These are phyloP conservation scores for Resseliella maxima DNA, from an alignment of 2,888 invertebrate species.

Conservation along the genomic window DNA sequence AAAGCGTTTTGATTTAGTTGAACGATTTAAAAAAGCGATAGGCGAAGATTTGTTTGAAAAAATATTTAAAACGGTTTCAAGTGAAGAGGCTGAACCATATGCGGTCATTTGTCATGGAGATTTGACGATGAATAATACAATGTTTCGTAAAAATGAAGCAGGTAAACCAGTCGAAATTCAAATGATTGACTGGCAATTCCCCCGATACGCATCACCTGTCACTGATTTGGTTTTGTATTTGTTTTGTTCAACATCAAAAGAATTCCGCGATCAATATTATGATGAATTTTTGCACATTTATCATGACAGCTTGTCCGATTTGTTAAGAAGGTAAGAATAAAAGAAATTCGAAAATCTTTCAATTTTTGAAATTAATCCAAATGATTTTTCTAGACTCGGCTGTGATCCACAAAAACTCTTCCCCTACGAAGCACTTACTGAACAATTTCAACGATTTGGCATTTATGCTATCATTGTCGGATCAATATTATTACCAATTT, in stretches of 20 bases:
- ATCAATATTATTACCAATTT: background rate
- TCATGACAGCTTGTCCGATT: constrained; percentile 61
- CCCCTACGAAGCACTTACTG: constrained; percentile 61
- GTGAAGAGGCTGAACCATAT: constrained; percentile 61
- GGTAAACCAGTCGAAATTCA: constrained; percentile 61
- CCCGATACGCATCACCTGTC: constrained; percentile 64
- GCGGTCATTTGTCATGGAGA: constrained; percentile 65
- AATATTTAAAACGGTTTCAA: constrained; percentile 58
- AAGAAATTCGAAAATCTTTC: background rate
- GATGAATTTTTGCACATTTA: constrained; percentile 62
- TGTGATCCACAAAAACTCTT: constrained; percentile 61
- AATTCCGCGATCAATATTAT: constrained; percentile 63
- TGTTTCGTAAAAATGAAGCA: constrained; percentile 62
- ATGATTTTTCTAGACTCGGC: constrained; percentile 57
- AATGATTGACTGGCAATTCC: constrained; percentile 65
- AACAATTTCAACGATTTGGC: constrained; percentile 62
- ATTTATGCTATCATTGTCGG: constrained; percentile 61
- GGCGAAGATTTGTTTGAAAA: constrained; percentile 59
- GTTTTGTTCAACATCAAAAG: constrained; percentile 63
- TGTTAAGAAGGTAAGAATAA: constrained; percentile 59
- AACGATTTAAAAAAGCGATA: constrained; percentile 56
- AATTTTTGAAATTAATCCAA: background rate
- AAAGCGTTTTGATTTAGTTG: background rate
- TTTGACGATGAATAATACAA: constrained; percentile 65
- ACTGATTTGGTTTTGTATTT: constrained; percentile 64